Base-by-base conservation (phyloP, 1,140 invertebrate genomes). In the Sycobia sp. region DNA sequence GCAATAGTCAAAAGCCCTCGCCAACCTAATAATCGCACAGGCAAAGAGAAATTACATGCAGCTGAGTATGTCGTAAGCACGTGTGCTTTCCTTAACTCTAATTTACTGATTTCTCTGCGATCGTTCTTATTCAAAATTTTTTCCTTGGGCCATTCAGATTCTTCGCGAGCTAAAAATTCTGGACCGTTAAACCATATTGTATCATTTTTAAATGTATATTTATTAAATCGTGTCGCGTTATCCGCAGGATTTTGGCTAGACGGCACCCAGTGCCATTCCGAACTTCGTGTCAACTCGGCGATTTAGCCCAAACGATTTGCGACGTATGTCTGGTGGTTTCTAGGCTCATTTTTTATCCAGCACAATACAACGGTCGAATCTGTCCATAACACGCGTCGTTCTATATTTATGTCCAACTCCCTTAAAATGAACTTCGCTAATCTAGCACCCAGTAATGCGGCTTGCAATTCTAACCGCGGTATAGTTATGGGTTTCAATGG, bases 191-290 rank as follows among this genome's bases (percentile, higher is more conserved):
- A 39, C 38, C 20, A 44, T 18, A n/a, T 27, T n/a, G 23, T 10
- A 27, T 29, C 13, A 2, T n/a, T 27, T n/a, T 29, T 29, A 2
- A n/a, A 14, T 10, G 13, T 29, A 10, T n/a, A 2, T 25, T 39
- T 39, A 54, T 34, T 34, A 34, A n/a, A n/a, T 43, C 39, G 38
- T 23, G 58, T 61, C 4, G 36, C 36, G 16, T 39, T 18, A n/a
- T 61, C 47, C 1, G 58, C 58, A 1, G 47, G 58, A 16, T 61
- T 61, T 27, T 34, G 3, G 7, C 9, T 11, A 11, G 47, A 18
- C 5, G 58, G 58, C 13, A 61, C 58, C 58, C 58, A 60, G 4
- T 9, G 11, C 58, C 47, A 60, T 38, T 50, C 47, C 20, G 32
- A 29, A 8, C 1, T 13, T 13, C 4, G 5, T 34, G 5, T 34